A percentile compares a stretch with the other conserved stretches of the same genome.
Evolutionary conservation across 2,797 vertebrate genomes (phyloP).

Genomic region (Oceanodroma leucorhoa): DNA sequence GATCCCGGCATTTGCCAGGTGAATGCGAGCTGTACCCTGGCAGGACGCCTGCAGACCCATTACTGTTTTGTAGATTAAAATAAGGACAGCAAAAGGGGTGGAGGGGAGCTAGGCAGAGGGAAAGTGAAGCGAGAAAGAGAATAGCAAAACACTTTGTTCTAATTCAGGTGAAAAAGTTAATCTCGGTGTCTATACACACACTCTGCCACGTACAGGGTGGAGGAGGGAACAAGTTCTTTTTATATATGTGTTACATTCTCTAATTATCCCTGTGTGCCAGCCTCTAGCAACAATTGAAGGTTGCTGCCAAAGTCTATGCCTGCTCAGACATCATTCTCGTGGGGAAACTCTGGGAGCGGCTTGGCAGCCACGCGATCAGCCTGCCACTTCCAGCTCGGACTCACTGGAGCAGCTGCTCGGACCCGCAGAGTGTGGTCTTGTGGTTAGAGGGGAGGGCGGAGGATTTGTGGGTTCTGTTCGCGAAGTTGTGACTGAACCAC

Average conservation of each 20-base stretch:
- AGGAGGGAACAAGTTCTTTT: slow-evolving; percentile 11
- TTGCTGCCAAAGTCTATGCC: not conserved
- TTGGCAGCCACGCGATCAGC: not conserved
- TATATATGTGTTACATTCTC: not conserved
- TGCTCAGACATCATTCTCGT: not conserved
- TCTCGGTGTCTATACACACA: not conserved
- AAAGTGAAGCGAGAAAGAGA: not conserved
- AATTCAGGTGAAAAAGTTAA: slow-evolving; percentile 44
- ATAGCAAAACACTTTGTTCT: slow-evolving; percentile 49
- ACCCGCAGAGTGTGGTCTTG: not conserved
- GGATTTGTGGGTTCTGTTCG: not conserved
- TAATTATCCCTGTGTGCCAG: not conserved
- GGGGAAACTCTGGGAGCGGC: not conserved
- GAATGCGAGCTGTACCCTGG: slow-evolving; percentile 40
- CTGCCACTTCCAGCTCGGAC: not conserved
- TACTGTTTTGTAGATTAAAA: slow-evolving; percentile 47
- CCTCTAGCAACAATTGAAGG: not conserved
- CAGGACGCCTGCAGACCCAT: not conserved
- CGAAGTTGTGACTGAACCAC: not conserved
- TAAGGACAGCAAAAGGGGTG: not conserved
- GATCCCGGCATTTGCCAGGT: slow-evolving; percentile 40
- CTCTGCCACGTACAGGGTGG: slow-evolving; percentile 44
- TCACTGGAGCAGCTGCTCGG: not conserved
- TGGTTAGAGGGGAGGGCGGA: not conserved
- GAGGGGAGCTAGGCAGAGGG: not conserved